A percentile compares a stretch with the other conserved stretches of the same genome.
Conservation (phyloP, 2,888 invertebrate species). For the Julus scanicus region DNA sequence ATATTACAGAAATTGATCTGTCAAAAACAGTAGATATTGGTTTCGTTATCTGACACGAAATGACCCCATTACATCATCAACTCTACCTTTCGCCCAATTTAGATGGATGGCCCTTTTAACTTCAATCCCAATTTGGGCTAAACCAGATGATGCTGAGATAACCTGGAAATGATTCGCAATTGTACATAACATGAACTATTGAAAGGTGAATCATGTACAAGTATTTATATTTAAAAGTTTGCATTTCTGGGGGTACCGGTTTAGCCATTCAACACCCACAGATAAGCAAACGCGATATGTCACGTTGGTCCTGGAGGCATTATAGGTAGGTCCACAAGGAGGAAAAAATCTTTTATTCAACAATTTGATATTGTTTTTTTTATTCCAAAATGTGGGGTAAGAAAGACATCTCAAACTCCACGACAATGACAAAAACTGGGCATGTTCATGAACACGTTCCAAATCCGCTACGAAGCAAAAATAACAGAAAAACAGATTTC, state of each 20-base stretch:
- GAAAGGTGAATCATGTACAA: not conserved
- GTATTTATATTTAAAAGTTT: not conserved
- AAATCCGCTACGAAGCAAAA: not conserved
- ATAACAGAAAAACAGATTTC: not conserved
- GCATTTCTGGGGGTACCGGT: not conserved
- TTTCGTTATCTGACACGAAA: not conserved
- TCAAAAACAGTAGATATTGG: not conserved
- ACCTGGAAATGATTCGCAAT: not conserved
- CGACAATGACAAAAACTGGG: not conserved
- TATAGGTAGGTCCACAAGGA: not conserved
- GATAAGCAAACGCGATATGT: not conserved
- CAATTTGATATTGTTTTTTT: not conserved
- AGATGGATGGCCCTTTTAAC: not conserved
- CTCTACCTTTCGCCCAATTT: not conserved
- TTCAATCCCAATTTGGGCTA: not conserved
- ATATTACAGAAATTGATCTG: not conserved
- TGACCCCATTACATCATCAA: not conserved
- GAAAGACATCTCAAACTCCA: not conserved
- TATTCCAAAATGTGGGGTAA: not conserved
- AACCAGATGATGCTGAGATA: not conserved
- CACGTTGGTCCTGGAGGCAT: not conserved
- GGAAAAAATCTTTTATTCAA: not conserved
- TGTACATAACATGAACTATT: not conserved
- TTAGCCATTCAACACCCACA: not conserved
- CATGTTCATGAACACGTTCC: not conserved